These are phyloP conservation scores for Phyllopteryx taeniolatus DNA, from an alignment of 2,113 vertebrate genomes.

Conservation along the genomic window DNA sequence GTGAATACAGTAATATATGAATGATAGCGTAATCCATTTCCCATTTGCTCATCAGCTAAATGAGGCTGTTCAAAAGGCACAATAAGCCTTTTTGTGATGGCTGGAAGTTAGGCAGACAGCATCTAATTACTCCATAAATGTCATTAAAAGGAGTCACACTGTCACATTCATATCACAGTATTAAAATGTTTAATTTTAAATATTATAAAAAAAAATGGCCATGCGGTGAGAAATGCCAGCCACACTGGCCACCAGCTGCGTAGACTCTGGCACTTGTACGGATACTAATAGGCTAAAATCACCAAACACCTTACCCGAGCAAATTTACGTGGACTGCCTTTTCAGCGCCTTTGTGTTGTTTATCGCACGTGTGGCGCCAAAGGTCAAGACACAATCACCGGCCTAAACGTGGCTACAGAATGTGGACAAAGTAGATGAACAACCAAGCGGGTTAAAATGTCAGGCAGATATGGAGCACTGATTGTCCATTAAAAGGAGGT, in stretches of 20 bases:
- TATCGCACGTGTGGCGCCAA: constrained; percentile 48
- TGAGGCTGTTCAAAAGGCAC: neutral
- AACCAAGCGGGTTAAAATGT: constrained; percentile 64
- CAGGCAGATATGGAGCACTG: constrained; percentile 64
- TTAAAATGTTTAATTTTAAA: too few species aligned
- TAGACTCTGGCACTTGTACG: too few species aligned
- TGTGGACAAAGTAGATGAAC: constrained; percentile 60
- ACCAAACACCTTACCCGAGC: neutral
- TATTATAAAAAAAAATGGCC: too few species aligned
- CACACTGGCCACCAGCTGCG: too few species aligned
- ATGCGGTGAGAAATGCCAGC: neutral
- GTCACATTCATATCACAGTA: too few species aligned
- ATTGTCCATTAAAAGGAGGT: constrained; percentile 63
- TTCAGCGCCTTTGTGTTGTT: constrained; percentile 51
- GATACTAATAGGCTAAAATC: neutral
- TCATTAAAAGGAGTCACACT: neutral
- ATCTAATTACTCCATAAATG: neutral
- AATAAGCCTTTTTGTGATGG: neutral
- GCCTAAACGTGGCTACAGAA: constrained; percentile 54
- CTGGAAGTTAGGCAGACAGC: neutral
- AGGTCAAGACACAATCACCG: constrained; percentile 68
- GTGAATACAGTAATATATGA: neutral
- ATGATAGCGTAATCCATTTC: neutral
- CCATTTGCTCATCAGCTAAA: too few species aligned
- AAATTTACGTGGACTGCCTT: neutral